Conservation (phyloP, 2,888 invertebrate genomes). For the Bombylius discolor region DNA sequence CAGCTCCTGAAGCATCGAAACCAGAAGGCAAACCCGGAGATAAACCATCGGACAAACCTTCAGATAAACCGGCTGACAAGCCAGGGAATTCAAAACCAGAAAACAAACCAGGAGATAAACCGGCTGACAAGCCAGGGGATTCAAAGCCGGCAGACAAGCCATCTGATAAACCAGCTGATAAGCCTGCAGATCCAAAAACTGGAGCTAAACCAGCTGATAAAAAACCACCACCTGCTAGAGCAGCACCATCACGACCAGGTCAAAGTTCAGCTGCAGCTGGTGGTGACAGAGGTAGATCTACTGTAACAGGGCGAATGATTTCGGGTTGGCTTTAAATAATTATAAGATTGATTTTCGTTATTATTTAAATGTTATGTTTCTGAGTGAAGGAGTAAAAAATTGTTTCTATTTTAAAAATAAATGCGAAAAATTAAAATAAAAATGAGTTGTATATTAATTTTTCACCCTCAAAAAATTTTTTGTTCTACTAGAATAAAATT, state of each 20-base stretch:
- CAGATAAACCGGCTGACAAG: conserved; percentile 17
- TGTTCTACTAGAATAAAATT: no score
- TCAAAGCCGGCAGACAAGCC: conserved; percentile 14
- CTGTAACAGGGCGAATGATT: conserved; percentile 57
- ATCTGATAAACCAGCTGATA: conserved; percentile 17
- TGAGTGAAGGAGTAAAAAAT: no score
- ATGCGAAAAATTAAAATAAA: no score
- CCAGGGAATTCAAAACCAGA: conserved; percentile 28
- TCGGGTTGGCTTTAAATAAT: conserved; percentile 55
- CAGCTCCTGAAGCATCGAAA: conserved; percentile 16
- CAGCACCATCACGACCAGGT: conserved; percentile 29
- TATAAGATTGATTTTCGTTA: no score
- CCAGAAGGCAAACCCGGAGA: conserved; percentile 25
- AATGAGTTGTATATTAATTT: no score
- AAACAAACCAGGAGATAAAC: conserved; percentile 16
- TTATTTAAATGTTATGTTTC: no score
- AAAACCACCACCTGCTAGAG: conserved; percentile 23
- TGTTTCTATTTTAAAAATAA: no score
- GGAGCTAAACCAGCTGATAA: conserved; percentile 23
- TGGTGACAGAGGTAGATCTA: conserved; percentile 53
- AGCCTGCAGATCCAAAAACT: conserved; percentile 11
- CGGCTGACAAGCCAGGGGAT: not conserved
- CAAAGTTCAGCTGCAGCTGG: conserved; percentile 36
- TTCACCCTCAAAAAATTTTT: no score
- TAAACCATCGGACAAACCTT: conserved; percentile 16